Evolutionary conservation across 2,888 invertebrate genomes (phyloP).

Genomic region (Pyralis farinalis): DNA sequence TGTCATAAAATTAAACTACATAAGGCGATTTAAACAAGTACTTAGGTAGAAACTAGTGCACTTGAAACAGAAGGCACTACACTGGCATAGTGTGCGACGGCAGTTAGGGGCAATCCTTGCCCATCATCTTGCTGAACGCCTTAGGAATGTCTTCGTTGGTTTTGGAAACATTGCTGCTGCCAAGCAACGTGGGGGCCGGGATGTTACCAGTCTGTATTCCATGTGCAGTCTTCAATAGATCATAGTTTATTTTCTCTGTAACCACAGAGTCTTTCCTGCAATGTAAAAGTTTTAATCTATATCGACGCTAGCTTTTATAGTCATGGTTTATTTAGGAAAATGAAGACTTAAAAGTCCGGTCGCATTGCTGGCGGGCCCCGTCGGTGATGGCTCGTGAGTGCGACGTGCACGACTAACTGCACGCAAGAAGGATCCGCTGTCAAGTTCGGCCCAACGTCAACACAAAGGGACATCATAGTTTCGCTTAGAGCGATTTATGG

Average conservation of each 20-base stretch:
- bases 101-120: conserved; percentile 66
- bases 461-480: too few species aligned
- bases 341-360: too few species aligned
- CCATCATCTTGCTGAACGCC: conserved; percentile 83
- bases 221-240: conserved; percentile 89
- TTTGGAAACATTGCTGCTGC: conserved; percentile 85
- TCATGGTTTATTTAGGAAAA: too few species aligned
- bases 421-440: too few species aligned
- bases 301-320: too few species aligned
- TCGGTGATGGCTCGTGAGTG: too few species aligned
- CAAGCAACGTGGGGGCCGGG: conserved; percentile 88
- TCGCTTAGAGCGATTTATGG: too few species aligned
- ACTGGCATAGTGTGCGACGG: not conserved
- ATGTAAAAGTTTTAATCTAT: conserved; percentile 11
- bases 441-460: too few species aligned
- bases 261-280: conserved; percentile 93
- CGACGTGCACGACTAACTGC: too few species aligned
- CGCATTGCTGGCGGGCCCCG: too few species aligned
- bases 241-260: conserved; percentile 93
- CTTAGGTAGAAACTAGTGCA: conserved; percentile 15
- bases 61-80: conserved; percentile 18
- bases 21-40: conserved; percentile 15
- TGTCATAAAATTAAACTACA: conserved; percentile 15
- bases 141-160: conserved; percentile 93
- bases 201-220: conserved; percentile 86